Percentiles rank a stretch among this genome's conserved stretches.
Evolutionary conservation across 2,113 vertebrate genomes (phyloP).

Genomic region (Indri indri): DNA sequence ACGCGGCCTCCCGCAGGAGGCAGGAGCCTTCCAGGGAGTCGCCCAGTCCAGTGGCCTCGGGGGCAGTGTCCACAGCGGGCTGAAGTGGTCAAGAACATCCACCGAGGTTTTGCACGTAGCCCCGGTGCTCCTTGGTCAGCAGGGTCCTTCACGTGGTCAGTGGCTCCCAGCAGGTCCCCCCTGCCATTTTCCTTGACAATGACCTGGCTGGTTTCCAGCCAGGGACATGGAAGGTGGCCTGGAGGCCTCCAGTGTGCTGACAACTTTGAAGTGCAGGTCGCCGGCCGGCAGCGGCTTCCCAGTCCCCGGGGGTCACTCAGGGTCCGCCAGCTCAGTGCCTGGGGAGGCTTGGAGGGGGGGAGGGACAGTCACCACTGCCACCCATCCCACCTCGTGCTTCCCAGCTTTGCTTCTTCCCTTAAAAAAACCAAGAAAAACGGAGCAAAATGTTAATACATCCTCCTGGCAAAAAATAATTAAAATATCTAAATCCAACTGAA

Average conservation of each 20-base stretch:
- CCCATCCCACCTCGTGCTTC: accelerated
- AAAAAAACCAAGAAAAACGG: background rate
- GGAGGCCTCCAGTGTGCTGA: background rate
- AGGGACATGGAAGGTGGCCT: background rate
- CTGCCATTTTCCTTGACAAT: background rate
- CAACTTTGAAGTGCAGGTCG: background rate
- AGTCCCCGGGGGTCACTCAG: accelerated
- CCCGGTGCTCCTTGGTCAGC: too few relatives aligned
- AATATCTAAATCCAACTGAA: background rate
- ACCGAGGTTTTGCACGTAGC: background rate
- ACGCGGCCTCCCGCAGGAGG: background rate
- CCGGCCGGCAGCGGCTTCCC: background rate
- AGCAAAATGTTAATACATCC: background rate
- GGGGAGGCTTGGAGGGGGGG: background rate
- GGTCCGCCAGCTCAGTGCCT: too few relatives aligned
- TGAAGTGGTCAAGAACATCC: accelerated
- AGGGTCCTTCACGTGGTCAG: background rate
- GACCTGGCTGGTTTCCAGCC: background rate
- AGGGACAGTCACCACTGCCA: accelerated
- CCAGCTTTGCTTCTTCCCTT: background rate
- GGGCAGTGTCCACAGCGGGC: background rate
- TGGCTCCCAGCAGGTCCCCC: background rate
- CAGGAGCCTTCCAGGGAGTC: accelerated
- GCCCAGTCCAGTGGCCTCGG: accelerated
- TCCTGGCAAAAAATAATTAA: background rate